Percentiles rank a stretch among this genome's conserved stretches.
Evolutionary conservation across 2,797 vertebrate genomes (phyloP).

Genomic region (Petrocephalus sullivani): DNA sequence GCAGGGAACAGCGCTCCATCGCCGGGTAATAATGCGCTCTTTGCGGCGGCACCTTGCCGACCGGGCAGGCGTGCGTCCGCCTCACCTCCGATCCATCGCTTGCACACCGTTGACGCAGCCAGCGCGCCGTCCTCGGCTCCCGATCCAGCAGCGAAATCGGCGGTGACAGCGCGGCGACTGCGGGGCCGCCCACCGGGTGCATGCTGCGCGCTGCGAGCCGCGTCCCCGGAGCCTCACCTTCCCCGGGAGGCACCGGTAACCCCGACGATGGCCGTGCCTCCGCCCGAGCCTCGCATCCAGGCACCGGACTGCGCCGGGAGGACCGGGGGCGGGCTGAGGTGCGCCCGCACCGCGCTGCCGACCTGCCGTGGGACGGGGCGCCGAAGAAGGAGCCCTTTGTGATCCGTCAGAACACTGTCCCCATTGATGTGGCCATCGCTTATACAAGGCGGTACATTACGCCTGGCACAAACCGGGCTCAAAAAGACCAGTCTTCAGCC

Average conservation of each 20-base stretch:
- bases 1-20: not conserved
- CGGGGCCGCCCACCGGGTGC: not conserved
- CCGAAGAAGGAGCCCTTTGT: not conserved
- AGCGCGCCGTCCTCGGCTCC: not conserved
- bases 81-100: constrained; percentile 21
- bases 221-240: constrained; percentile 3
- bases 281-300: not conserved
- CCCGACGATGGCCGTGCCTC: not conserved
- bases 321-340: not conserved
- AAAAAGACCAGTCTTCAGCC: not conserved
- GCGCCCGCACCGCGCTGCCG: not conserved
- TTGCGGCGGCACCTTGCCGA: not conserved
- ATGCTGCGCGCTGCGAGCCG: not conserved
- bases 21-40: no score
- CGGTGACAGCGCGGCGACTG: constrained; percentile 23
- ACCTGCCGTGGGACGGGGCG: not conserved
- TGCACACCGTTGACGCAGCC: not conserved
- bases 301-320: not conserved
- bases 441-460: not conserved
- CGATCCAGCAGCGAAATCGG: not conserved
- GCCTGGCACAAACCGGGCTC: not conserved
- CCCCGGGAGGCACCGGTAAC: not conserved
- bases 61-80: not conserved
- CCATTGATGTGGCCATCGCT: constrained; percentile 6
- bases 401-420: not conserved